Evolutionary conservation across 92 coral and sea anemone genomes (phyloP), one percentile per base, ranked within the genome.

Genomic region (Pocillopora grandis): DNA sequence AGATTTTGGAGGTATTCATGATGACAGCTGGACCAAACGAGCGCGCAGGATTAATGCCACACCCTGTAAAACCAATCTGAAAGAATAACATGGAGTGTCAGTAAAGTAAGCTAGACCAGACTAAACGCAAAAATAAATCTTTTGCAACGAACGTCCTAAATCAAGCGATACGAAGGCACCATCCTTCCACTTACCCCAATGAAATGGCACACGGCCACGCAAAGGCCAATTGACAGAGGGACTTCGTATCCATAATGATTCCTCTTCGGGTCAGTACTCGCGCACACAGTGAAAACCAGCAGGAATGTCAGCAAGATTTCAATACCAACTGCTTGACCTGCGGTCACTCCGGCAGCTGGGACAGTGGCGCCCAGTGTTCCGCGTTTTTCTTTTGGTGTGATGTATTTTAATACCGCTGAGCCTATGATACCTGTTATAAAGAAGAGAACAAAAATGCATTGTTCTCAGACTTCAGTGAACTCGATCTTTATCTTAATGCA

Each of bases 41-140:
- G 58, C 99, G 90, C 12, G 98, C 99, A 55, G 99, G 99, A 76
- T 96, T 96, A 60, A 96, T 91, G 31, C 98, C 95, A 87, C 98
- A 94, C 13, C 98, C 98, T 15, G 99, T 96, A 65, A 92, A 96
- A 63, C 95, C 90, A 84, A 96, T 92, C 99, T 96, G 71, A 69
- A 78, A 79, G 21, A 2, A 59, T 2, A 6, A 10, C 10, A 48
- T 1, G 42, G 23, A 15, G 27, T 65, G 31, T 55, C 58, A 27
- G 15, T 48, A 14, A 20, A 12, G 0, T 37, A 61, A 62, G 23
- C 20, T 37, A 10, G 18, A 36, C 23, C 76, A 36, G 27, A 66
- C 70, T 7, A 20, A n/a, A 23, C 3, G 70, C 21, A 1, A 21
- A 66, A 20, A 42, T 42, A 42, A 42, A 42, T 42, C 52, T 3